A percentile compares a stretch with the other conserved stretches of the same genome.
These are phyloP conservation scores for Phaethornis superciliosus DNA, from an alignment of 2,113 vertebrate species.

Conservation along the genomic window DNA sequence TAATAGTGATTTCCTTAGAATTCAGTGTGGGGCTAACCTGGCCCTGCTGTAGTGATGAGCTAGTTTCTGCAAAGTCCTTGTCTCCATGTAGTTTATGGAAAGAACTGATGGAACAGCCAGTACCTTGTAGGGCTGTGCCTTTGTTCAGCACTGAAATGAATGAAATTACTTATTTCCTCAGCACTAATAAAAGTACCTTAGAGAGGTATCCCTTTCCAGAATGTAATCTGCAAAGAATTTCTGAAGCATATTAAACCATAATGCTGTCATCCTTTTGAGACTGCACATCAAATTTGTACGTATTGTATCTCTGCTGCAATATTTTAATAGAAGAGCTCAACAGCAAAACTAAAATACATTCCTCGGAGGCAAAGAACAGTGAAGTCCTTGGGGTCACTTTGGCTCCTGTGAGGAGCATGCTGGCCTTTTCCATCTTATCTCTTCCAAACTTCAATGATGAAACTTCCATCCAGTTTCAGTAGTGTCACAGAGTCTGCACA, in stretches of 20 bases:
- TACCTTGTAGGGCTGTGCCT: rapidly evolving
- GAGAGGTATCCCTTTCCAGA: background rate
- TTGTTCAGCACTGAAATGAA: background rate
- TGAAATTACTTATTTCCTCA: background rate
- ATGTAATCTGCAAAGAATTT: background rate
- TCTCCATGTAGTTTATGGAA: background rate
- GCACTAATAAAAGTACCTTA: background rate
- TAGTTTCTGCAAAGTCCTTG: background rate
- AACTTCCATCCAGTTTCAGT: background rate
- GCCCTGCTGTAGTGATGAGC: background rate
- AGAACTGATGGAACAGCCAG: background rate
- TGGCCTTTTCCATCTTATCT: background rate
- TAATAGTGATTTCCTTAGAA: background rate
- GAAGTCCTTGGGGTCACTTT: rapidly evolving
- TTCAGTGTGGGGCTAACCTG: background rate
- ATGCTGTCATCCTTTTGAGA: background rate
- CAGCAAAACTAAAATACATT: background rate
- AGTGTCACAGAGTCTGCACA: background rate
- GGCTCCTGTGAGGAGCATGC: background rate
- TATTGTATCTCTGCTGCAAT: background rate
- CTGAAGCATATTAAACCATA: background rate
- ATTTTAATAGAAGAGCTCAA: background rate
- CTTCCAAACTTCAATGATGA: background rate
- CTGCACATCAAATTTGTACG: background rate
- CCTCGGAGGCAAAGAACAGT: background rate